Conservation (phyloP, 2,888 invertebrate genomes). For the Creontiades dilutus region DNA sequence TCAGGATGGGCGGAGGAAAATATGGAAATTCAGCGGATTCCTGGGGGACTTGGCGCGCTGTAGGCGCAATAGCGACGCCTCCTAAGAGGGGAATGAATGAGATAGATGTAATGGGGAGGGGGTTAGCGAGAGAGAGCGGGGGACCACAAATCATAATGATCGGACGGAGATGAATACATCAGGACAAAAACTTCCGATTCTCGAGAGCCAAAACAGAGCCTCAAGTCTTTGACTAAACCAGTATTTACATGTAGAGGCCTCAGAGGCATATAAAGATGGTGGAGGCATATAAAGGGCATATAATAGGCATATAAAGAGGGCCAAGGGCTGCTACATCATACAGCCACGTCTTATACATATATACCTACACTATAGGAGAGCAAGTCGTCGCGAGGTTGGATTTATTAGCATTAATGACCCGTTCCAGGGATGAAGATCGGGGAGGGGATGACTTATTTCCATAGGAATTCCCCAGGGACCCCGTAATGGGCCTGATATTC, state of each 20-base stretch:
- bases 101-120: background rate
- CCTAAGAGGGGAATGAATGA: background rate
- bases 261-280: slow-evolving; percentile 17
- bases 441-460: slow-evolving; percentile 68
- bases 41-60: background rate
- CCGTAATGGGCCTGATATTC: slow-evolving; percentile 69
- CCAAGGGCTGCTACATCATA: slow-evolving; percentile 33
- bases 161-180: slow-evolving; percentile 42
- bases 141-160: slow-evolving; percentile 38
- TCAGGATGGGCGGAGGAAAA: slow-evolving; percentile 30
- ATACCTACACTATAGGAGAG: slow-evolving; percentile 42
- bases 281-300: slow-evolving; percentile 28
- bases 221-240: background rate
- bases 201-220: slow-evolving; percentile 44
- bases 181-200: slow-evolving; percentile 44
- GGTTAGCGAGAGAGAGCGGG: background rate
- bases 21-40: slow-evolving; percentile 32
- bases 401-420: slow-evolving; percentile 71
- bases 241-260: slow-evolving; percentile 39
- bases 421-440: slow-evolving; percentile 52
- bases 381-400: slow-evolving; percentile 68
- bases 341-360: slow-evolving; percentile 40
- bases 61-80: slow-evolving; percentile 10
- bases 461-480: slow-evolving; percentile 56
- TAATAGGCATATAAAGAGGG: slow-evolving; percentile 23